A percentile compares a stretch with the other conserved stretches of the same genome.
phyloP scores from a whole-genome alignment of 2,797 vertebrate species.

The Falco concolor region DNA sequence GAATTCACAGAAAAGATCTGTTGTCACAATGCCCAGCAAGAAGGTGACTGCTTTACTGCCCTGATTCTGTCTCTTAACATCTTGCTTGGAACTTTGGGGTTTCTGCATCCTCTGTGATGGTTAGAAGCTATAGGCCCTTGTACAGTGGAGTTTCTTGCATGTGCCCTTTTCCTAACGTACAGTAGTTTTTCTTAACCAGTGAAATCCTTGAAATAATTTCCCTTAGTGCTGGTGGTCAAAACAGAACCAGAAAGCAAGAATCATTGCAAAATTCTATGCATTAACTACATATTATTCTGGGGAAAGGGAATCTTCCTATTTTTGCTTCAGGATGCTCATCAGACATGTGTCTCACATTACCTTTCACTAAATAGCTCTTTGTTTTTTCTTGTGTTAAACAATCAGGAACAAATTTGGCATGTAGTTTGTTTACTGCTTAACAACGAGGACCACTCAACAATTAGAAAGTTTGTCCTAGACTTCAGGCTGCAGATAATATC shows the following conservation, averaged over 20 bases:
- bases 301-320: background rate
- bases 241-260: background rate
- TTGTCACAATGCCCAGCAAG: background rate
- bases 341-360: conserved; percentile 47
- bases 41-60: background rate
- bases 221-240: background rate
- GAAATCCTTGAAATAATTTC: background rate
- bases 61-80: background rate
- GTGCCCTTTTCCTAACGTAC: background rate
- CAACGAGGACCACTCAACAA: conserved; percentile 38
- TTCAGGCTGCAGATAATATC: conserved; percentile 38
- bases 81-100: background rate
- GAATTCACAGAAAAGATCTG: background rate
- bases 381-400: conserved; percentile 33
- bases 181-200: background rate
- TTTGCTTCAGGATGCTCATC: background rate
- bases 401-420: conserved; percentile 55
- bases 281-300: conserved; percentile 35
- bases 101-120: background rate
- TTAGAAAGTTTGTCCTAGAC: conserved; percentile 32
- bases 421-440: conserved; percentile 46
- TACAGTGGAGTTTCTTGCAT: background rate
- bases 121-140: background rate
- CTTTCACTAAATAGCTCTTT: conserved; percentile 15
- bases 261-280: conserved; percentile 11